Base-by-base conservation (phyloP, 2,113 vertebrate genomes). In the Colossoma macropomum region DNA sequence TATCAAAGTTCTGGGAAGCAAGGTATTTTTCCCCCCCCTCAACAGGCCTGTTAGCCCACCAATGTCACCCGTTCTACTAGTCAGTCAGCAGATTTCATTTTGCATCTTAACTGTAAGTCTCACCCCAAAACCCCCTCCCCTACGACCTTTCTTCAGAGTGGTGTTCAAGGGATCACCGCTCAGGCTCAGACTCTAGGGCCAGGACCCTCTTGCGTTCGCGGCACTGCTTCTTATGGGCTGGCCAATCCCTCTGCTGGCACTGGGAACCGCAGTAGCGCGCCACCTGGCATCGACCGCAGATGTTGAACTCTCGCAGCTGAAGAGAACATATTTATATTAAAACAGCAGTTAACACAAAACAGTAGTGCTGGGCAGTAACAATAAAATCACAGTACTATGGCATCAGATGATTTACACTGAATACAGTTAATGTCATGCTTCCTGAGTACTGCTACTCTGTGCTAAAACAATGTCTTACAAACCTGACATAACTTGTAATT, bases 211-310 rank as follows among this genome's bases (percentile, higher is more conserved):
- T 97, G 91, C 97, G 97, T 93, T 99, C 98, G 0, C 97, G 97
- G 87, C 98, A 99, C 92, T 98, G 98, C 84, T 98, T 99, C 96
- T 99, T 99, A 93, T 99, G 98, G 83, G 97, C 97, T 0, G 98
- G 98, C 98, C 98, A 99, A 94, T 99, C 98, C 85, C 97, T 96
- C 92, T 99, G 98, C 95, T 99, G 98, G 92, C 98, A 99, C 87
- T 98, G 97, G 9, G 98, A 97, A 87, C 98, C 98, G 0, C 98
- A 99, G 95, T 99, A 99, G 71, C 98, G 95, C 0, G 97, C 98
- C 62, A 97, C 97, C 92, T 99, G 97, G 93, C 98, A 99, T 41
- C 98, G 96, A 0, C 98, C 98, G 1, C 98, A 99, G 89, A 99
- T 99, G 93, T 99, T 99, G 91, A 99, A 99, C 86, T 99, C 98